phyloP scores from a whole-genome alignment of 1,140 invertebrate species.

The Homalodisca vitripennis region DNA sequence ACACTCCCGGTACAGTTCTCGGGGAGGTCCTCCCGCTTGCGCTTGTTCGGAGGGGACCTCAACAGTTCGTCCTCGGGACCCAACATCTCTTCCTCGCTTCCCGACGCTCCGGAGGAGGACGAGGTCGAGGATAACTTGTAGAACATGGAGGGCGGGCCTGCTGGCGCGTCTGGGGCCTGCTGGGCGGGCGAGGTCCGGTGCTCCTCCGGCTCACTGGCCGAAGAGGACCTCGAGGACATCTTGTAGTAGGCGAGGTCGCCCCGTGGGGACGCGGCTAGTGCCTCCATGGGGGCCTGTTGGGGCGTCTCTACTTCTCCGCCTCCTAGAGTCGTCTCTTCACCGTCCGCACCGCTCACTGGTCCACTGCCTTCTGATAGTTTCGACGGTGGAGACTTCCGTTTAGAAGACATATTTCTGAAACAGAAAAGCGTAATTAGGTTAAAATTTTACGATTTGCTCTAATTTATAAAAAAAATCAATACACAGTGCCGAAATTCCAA shows the following conservation, averaged over 20 bases:
- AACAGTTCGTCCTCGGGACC: slow-evolving; percentile 55
- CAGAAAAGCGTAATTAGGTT: slow-evolving; percentile 44
- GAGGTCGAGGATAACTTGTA: slow-evolving; percentile 59
- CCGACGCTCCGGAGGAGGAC: slow-evolving; percentile 52
- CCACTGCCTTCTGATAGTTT: slow-evolving; percentile 75
- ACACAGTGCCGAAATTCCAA: no score
- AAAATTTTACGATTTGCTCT: no score
- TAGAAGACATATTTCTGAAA: slow-evolving; percentile 90
- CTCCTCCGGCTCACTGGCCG: slow-evolving; percentile 33
- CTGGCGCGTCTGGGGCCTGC: not conserved
- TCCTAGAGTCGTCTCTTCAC: slow-evolving; percentile 10
- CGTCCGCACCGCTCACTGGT: not conserved
- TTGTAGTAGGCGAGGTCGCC: slow-evolving; percentile 50
- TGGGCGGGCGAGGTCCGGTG: slow-evolving; percentile 31
- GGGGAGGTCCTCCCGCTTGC: not conserved
- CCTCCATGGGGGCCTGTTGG: slow-evolving; percentile 3
- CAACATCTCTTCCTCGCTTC: slow-evolving; percentile 56
- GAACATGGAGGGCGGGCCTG: slow-evolving; percentile 49
- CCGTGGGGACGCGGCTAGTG: slow-evolving; percentile 4
- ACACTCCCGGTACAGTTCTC: not conserved
- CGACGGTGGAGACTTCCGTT: slow-evolving; percentile 87
- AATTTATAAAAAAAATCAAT: no score
- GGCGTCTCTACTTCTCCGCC: slow-evolving; percentile 25
- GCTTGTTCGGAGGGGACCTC: slow-evolving; percentile 43
- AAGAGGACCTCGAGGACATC: slow-evolving; percentile 57